These are phyloP conservation scores for Cisticola juncidis DNA, from an alignment of 2,113 vertebrate species.

Conservation along the genomic window DNA sequence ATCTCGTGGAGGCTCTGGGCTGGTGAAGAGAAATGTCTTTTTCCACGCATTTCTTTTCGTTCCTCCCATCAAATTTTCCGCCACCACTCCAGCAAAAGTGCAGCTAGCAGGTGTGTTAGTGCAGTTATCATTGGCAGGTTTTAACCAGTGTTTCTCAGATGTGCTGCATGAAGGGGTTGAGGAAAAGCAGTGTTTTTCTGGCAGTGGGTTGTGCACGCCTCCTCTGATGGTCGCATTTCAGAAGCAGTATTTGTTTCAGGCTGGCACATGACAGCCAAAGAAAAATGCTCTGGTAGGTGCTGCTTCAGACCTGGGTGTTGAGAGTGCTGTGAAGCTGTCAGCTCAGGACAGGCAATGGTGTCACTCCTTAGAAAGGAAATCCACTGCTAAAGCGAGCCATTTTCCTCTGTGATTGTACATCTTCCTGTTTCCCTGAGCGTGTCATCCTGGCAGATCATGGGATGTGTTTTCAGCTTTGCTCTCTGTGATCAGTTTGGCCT, in stretches of 20 bases:
- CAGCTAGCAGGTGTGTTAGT: neutral
- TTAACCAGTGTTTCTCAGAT: slow-evolving; percentile 26
- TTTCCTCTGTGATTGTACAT: neutral
- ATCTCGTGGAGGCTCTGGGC: neutral
- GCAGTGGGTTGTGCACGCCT: neutral
- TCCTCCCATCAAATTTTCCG: neutral
- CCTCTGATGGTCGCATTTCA: neutral
- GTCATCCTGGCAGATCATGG: neutral
- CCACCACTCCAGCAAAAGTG: rapidly evolving
- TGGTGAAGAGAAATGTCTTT: neutral
- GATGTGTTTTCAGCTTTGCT: neutral
- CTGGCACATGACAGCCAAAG: neutral
- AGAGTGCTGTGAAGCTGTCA: neutral
- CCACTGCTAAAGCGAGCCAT: neutral
- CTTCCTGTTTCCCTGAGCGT: neutral
- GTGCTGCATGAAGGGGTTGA: neutral
- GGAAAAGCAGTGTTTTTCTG: neutral
- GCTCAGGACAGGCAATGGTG: neutral
- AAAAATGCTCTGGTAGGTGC: neutral
- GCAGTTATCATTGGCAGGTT: neutral
- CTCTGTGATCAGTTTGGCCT: neutral
- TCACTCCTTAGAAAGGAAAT: neutral
- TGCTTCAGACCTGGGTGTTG: neutral
- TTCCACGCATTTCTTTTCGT: neutral
- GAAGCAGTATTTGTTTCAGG: neutral